A percentile compares a stretch with the other conserved stretches of the same genome.
Conservation (phyloP, 2,113 vertebrate genomes). For the Platysteira castanea region DNA sequence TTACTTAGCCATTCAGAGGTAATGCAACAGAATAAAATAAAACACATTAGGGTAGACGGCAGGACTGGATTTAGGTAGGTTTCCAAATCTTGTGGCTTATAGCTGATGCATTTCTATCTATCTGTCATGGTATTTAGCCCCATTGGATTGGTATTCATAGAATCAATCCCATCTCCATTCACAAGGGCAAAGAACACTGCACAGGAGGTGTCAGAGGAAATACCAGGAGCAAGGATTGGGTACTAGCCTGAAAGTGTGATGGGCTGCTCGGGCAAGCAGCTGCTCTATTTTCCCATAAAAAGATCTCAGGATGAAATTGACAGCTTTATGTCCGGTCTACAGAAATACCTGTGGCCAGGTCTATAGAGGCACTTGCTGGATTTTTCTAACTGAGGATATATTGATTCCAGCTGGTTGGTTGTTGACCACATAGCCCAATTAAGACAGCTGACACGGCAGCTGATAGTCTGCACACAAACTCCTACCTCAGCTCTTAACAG, state of each 20-base stretch:
- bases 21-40: slow-evolving; percentile 1
- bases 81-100: neutral
- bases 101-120: neutral
- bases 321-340: neutral
- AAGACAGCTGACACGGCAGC: neutral
- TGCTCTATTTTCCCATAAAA: neutral
- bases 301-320: neutral
- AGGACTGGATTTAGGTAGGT: neutral
- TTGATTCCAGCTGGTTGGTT: neutral
- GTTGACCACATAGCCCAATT: neutral
- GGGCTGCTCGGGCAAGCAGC: neutral
- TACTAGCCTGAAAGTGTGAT: neutral
- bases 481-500: neutral
- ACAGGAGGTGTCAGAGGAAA: neutral
- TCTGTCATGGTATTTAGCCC: neutral
- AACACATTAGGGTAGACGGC: neutral
- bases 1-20: neutral
- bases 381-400: neutral
- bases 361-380: neutral
- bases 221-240: neutral
- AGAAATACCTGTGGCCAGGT: neutral
- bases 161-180: neutral
- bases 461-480: neutral
- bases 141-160: neutral
- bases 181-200: neutral